Evolutionary conservation across 2,888 invertebrate genomes (phyloP).

Genomic region (Deroplatys truncata): DNA sequence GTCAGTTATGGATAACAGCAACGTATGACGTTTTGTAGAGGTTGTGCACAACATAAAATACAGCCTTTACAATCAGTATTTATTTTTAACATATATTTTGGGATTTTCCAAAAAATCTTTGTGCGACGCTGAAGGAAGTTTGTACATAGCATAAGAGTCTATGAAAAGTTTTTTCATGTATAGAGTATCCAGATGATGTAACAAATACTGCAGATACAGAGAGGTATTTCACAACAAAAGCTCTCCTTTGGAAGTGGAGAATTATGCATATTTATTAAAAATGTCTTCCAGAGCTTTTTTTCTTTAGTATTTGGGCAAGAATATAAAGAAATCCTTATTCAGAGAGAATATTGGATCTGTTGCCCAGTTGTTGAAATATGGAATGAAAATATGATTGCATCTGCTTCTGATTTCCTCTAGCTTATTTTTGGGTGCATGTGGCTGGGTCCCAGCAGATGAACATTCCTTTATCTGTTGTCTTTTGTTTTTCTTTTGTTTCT

Average conservation of each 20-base stretch:
- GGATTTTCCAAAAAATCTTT: neutral
- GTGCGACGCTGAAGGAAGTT: neutral
- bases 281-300: neutral
- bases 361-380: neutral
- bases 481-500: neutral
- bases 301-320: neutral
- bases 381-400: neutral
- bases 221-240: neutral
- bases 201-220: too few relatives aligned
- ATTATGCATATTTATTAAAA: neutral
- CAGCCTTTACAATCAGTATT: too few relatives aligned
- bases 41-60: too few relatives aligned
- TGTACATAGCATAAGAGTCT: neutral
- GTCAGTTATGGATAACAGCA: neutral
- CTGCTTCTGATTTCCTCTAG: neutral
- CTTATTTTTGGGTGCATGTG: neutral
- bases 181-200: neutral
- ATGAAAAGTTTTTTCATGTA: neutral
- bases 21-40: neutral
- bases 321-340: too few relatives aligned
- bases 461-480: neutral
- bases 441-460: neutral
- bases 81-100: neutral
- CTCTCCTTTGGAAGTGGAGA: neutral
- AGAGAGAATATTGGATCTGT: neutral